phyloP scores from a whole-genome alignment of 2,113 vertebrate species.

The Stigmatopora argus region DNA sequence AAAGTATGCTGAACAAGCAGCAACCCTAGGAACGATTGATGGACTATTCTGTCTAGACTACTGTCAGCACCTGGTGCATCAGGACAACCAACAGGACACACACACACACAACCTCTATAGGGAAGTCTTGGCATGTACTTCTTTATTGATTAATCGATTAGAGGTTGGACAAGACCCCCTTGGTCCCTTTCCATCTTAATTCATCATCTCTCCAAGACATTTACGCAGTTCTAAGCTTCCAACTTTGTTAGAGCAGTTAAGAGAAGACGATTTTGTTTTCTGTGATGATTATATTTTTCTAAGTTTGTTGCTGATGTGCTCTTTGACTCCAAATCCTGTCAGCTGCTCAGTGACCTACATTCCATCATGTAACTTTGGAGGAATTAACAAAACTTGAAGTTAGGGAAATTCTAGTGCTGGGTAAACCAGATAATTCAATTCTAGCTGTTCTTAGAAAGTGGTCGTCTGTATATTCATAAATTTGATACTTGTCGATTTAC shows the following conservation, averaged over 20 bases:
- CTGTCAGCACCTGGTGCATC: slow-evolving; percentile 9
- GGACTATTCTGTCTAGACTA: slow-evolving; percentile 25
- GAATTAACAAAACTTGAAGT: neutral
- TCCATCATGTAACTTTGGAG: neutral
- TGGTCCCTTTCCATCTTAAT: neutral
- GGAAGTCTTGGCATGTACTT: neutral
- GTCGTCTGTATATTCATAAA: neutral
- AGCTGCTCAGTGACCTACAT: neutral
- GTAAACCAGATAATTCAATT: neutral
- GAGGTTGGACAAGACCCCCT: neutral
- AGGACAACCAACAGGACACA: slow-evolving; percentile 6
- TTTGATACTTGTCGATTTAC: too few species aligned
- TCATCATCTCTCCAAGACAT: neutral
- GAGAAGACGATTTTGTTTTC: neutral
- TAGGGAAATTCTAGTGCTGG: neutral
- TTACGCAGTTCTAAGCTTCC: neutral
- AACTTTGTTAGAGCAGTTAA: neutral
- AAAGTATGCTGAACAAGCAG: slow-evolving; percentile 31
- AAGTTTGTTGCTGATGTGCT: neutral
- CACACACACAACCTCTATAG: neutral
- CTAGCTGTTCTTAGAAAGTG: neutral
- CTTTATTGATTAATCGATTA: slow-evolving; percentile 1
- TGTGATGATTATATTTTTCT: neutral
- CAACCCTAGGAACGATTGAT: slow-evolving; percentile 38
- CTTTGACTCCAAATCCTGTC: neutral